Evolutionary conservation across 2,113 vertebrate genomes (phyloP).

Genomic region (Nesogale talazaci): DNA sequence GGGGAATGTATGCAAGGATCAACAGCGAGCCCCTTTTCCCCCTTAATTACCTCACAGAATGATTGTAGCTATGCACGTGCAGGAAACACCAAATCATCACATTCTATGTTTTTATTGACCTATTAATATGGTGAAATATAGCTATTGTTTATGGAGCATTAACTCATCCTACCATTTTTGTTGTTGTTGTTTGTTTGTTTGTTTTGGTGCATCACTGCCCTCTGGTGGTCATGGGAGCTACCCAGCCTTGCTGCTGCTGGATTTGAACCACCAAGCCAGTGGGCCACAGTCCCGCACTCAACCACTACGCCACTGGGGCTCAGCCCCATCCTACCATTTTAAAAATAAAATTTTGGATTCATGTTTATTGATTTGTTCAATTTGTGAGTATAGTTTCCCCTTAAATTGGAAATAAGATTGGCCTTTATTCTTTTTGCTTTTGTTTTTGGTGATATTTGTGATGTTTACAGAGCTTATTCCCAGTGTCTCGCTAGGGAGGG

Average conservation of each 20-base stretch:
- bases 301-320: too few species aligned
- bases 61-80: neutral
- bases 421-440: neutral
- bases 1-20: constrained; percentile 27
- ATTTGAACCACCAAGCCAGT: too few species aligned
- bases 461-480: constrained; percentile 21
- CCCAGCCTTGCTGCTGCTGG: too few species aligned
- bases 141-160: constrained; percentile 43
- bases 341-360: neutral
- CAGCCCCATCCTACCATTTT: neutral
- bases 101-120: constrained; percentile 23
- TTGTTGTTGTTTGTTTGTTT: too few species aligned
- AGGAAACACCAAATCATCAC: constrained; percentile 54
- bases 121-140: constrained; percentile 53
- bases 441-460: neutral
- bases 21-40: constrained; percentile 26
- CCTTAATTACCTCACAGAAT: constrained; percentile 49
- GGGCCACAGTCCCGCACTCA: too few species aligned
- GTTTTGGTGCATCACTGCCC: too few species aligned
- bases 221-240: too few species aligned
- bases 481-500: neutral
- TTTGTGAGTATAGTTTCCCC: neutral
- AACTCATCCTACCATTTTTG: constrained; percentile 7
- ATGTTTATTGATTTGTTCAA: neutral
- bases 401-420: constrained; percentile 18